These are phyloP conservation scores for Symphodus melops DNA, from an alignment of 2,113 vertebrate genomes.

Conservation along the genomic window DNA sequence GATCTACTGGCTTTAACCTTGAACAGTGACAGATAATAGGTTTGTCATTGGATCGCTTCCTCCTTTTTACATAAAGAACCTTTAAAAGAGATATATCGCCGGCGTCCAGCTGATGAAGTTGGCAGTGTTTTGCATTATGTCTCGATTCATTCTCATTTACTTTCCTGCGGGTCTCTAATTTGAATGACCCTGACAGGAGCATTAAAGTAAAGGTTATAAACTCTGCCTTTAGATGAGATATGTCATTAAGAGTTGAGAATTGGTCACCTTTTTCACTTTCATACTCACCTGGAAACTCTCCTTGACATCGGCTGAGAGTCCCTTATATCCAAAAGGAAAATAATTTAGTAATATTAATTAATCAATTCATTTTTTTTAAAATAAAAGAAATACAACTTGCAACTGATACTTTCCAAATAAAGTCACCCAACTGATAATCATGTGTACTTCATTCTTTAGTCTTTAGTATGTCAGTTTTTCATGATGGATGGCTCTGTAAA, in stretches of 20 bases:
- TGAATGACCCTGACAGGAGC: constrained; percentile 77
- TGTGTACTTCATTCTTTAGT: too few species aligned
- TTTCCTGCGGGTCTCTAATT: constrained; percentile 71
- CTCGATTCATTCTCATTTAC: constrained; percentile 84
- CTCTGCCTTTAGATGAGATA: constrained; percentile 56
- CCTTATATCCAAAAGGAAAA: not conserved
- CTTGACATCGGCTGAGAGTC: constrained; percentile 2
- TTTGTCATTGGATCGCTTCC: constrained; percentile 81
- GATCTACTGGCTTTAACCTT: constrained; percentile 81
- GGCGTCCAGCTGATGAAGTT: constrained; percentile 73
- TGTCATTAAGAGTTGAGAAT: constrained; percentile 47
- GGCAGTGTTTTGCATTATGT: constrained; percentile 76
- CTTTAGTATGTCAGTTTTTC: too few species aligned
- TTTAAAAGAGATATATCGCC: constrained; percentile 82
- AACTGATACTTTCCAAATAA: too few species aligned
- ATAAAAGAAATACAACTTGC: too few species aligned
- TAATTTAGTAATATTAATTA: too few species aligned
- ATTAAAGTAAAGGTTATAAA: constrained; percentile 81
- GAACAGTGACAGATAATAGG: constrained; percentile 81
- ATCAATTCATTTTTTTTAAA: too few species aligned
- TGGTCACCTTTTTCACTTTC: constrained; percentile 51
- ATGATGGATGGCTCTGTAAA: too few species aligned
- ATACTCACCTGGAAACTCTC: constrained; percentile 34
- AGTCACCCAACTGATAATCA: too few species aligned
- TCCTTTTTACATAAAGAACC: constrained; percentile 74